Base-by-base conservation (phyloP, 1,140 invertebrate species). In the Sinonovacula constricta region DNA sequence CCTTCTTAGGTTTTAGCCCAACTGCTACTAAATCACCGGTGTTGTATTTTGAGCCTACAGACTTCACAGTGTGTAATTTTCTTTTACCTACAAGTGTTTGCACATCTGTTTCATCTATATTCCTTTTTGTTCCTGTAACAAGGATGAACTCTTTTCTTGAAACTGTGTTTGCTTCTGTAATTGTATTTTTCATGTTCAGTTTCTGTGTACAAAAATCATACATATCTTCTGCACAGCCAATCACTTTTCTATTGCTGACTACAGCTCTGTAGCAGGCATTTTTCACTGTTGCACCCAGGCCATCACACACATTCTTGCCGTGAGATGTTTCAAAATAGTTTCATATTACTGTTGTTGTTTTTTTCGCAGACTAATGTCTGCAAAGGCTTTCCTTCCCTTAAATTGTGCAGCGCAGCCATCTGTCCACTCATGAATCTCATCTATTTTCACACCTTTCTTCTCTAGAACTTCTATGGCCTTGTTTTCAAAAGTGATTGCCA, bases 271-370 rank as follows among this genome's bases (percentile, higher is more conserved):
- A 79, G 26, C 79, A 81, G 0, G 56, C 34, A 39, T 78, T 78
- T 51, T 83, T 81, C 3, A 81, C 75, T 14, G 68, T 66, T 12
- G 79, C 82, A 22, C 82, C 79, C 1, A 83, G 56, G 14, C 82
- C 82, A 72, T 83, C 79, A 63, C 75, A 79, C 1, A 81, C 82
- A 63, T 79, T 79, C 28, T 83, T 83, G 2, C 75, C 79, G 36
- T 83, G 82, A 57, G 62, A 74, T n/a, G 79, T 83, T 51, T 81
- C 82, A 60, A 49, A 60, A 59, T 39, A 30, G 24, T 54, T 31
- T 71, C 49, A 36, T 34, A 0, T 22, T 28, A 68, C 36, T 28
- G 31, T 59, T n/a, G 57, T n/a, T n/a, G 28, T 31, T 72, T 45
- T 51, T 69, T 57, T 18, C 69, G 30, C 12, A 79, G 36, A 60